These are phyloP conservation scores for Odocoileus virginianus DNA, from an alignment of 2,113 vertebrate genomes.

Conservation along the genomic window DNA sequence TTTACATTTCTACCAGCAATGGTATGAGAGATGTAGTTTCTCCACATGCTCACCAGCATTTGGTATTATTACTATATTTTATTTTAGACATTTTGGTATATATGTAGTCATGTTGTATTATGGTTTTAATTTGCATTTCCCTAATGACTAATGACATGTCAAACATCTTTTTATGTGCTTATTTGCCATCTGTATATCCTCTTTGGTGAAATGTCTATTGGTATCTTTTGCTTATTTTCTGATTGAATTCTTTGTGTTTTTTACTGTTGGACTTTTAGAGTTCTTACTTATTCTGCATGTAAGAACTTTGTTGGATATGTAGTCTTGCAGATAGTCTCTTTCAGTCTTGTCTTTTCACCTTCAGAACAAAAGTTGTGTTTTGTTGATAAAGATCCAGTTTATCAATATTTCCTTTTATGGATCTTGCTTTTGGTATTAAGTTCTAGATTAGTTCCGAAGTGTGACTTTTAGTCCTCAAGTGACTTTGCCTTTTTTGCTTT, in stretches of 20 bases:
- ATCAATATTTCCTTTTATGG: neutral
- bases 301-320: neutral
- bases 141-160: neutral
- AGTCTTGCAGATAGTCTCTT: neutral
- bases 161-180: neutral
- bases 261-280: neutral
- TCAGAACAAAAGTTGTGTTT: neutral
- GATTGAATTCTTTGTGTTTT: neutral
- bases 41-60: neutral
- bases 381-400: neutral
- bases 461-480: neutral
- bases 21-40: neutral
- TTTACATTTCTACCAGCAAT: neutral
- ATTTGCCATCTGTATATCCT: neutral
- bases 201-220: neutral
- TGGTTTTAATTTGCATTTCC: slow-evolving; percentile 18
- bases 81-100: slow-evolving; percentile 6
- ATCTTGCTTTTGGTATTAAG: neutral
- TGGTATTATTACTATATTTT: neutral
- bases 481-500: neutral
- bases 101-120: neutral
- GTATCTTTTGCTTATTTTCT: neutral
- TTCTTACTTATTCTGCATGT: neutral
- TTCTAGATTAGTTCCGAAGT: neutral
- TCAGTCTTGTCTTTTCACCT: neutral